A percentile compares a stretch with the other conserved stretches of the same genome.
These are phyloP conservation scores for Rousettus leschenaultii DNA, from an alignment of 2,113 vertebrate genomes.

Conservation along the genomic window DNA sequence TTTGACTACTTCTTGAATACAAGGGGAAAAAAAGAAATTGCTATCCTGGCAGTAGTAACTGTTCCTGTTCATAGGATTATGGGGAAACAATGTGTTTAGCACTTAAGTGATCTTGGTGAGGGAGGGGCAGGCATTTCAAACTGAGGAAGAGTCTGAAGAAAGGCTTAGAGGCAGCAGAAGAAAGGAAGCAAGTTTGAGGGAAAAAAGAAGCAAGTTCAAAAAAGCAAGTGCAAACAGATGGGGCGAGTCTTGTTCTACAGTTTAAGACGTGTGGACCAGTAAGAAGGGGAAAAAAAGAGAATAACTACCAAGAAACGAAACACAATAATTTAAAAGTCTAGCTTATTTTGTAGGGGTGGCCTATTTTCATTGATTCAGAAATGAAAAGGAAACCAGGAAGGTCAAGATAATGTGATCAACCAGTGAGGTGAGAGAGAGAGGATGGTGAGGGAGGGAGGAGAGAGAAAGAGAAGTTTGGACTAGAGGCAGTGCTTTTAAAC, in stretches of 20 bases:
- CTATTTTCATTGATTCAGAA: not conserved
- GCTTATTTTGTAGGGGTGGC: not conserved
- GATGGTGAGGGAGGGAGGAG: too few species aligned
- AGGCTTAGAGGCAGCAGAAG: not conserved
- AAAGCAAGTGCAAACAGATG: not conserved
- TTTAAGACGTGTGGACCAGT: not conserved
- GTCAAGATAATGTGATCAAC: not conserved
- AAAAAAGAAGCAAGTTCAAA: not conserved
- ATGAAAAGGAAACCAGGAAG: not conserved
- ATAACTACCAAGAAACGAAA: not conserved
- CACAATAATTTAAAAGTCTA: not conserved
- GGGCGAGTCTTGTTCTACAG: not conserved
- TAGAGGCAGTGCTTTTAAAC: not conserved
- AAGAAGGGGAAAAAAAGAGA: not conserved
- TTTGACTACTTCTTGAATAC: not conserved
- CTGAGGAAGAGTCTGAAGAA: not conserved
- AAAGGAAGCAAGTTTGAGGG: not conserved
- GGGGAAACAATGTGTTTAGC: not conserved
- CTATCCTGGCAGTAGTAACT: not conserved
- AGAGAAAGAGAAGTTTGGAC: not conserved
- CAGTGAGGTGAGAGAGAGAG: not conserved
- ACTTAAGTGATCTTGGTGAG: not conserved
- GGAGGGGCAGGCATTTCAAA: not conserved
- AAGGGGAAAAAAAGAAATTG: not conserved
- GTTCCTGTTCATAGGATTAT: not conserved